A percentile compares a stretch with the other conserved stretches of the same genome.
Evolutionary conservation across 1,140 invertebrate genomes (phyloP).

Genomic region (Halictus rubicundus): DNA sequence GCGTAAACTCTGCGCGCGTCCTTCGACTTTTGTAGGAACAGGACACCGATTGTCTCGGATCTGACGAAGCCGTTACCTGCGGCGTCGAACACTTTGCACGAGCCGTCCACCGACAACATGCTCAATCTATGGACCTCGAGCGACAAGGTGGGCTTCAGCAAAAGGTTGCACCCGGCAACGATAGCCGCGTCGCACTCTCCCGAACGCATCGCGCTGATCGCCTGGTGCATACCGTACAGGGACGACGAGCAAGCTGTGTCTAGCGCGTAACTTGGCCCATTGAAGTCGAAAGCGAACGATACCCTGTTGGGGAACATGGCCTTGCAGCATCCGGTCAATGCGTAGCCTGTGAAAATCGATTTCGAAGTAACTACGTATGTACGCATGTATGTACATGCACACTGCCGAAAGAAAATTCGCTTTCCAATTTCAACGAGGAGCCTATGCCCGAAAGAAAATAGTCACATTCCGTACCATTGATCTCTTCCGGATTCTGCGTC

Average conservation of each 20-base stretch:
- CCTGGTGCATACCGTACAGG: slow-evolving; percentile 93
- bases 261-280: slow-evolving; percentile 93
- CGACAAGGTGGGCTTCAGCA: slow-evolving; percentile 92
- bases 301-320: slow-evolving; percentile 98
- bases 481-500: slow-evolving; percentile 86
- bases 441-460: too few relatives aligned
- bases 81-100: slow-evolving; percentile 96
- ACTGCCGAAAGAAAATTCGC: neutral
- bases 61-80: slow-evolving; percentile 95
- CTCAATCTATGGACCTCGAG: slow-evolving; percentile 95
- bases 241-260: slow-evolving; percentile 98
- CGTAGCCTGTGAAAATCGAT: slow-evolving; percentile 83
- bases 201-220: slow-evolving; percentile 88
- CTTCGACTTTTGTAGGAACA: slow-evolving; percentile 90
- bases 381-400: too few relatives aligned
- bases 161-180: slow-evolving; percentile 91
- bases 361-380: neutral
- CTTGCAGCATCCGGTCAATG: slow-evolving; percentile 93
- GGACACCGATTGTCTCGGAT: slow-evolving; percentile 91
- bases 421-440: neutral
- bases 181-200: slow-evolving; percentile 96
- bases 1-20: slow-evolving; percentile 92
- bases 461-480: slow-evolving; percentile 85
- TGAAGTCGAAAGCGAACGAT: slow-evolving; percentile 97
- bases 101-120: slow-evolving; percentile 94